Base-by-base conservation (phyloP, 1,140 invertebrate species). In the Brachionus koreanus region DNA sequence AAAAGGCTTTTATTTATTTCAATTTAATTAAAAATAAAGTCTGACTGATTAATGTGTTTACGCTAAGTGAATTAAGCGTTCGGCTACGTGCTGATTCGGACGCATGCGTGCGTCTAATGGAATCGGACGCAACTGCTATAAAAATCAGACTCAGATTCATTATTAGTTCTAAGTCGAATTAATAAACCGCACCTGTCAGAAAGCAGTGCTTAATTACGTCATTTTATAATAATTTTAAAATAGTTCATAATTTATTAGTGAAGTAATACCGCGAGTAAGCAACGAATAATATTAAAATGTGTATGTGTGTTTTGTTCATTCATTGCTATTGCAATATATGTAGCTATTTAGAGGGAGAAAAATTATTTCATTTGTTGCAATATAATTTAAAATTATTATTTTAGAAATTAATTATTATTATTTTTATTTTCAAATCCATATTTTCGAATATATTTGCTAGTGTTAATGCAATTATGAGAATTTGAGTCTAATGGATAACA, bases 371-470 rank as follows among this genome's bases (percentile, higher is more conserved):
- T 29, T 49, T 49, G 43, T 49, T 49, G 43, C 43, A 49, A 49
- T 49, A 29, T 29, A 49, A 49, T 49, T 49, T 49, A 49, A 65
- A 65, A 65, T 29, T 33, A 65, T 65, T 33, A 65, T 37, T 65
- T 65, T 65, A 65, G 63, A 65, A 65, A 65, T 65, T 65, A 65
- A 65, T 65, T 65, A 65, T 65, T 65, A 65, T 65, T 65, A 65
- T 65, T n/a, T n/a, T n/a, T 65, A 65, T 33, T 65, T 65, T 65
- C 33, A 65, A 65, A 65, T 65, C 63, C 63, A 65, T 65, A 65
- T 65, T 65, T 65, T 65, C 29, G 49, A 57, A 57, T 57, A 25
- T 57, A 19, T 65, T 65, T 23, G 13, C 33, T 63, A 3, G 29
- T 29, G 29, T 29, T 63, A 16, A 16, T 13, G 63, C 33, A 33